Conservation (phyloP, 1,140 invertebrate genomes). For the Drosophila murphyi region DNA sequence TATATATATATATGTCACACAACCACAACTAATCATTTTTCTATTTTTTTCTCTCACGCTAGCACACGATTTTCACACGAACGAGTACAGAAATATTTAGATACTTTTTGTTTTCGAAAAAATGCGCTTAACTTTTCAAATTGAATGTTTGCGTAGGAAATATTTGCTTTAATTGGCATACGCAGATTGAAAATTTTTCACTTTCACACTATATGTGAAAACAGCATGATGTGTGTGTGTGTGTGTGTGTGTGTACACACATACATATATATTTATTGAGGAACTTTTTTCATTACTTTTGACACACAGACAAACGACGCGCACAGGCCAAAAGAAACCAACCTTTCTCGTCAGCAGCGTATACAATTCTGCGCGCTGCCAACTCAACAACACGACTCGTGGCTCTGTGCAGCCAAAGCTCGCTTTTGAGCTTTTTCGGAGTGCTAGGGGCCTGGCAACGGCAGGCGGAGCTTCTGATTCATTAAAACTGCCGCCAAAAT, state of each 20-base stretch:
- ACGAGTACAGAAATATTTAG: slow-evolving; percentile 56
- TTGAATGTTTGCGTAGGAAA: slow-evolving; percentile 1
- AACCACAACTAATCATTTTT: slow-evolving; percentile 33
- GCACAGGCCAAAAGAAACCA: slow-evolving; percentile 58
- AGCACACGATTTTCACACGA: slow-evolving; percentile 34
- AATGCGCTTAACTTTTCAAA: background rate
- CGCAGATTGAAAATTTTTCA: slow-evolving; percentile 70
- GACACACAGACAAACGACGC: slow-evolving; percentile 49
- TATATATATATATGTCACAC: slow-evolving; percentile 34
- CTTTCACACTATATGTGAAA: slow-evolving; percentile 54
- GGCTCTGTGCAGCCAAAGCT: slow-evolving; percentile 59
- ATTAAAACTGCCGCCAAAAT: slow-evolving; percentile 76
- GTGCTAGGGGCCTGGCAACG: slow-evolving; percentile 46
- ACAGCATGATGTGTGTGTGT: slow-evolving; percentile 29
- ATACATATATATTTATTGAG: slow-evolving; percentile 27
- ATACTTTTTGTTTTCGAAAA: background rate
- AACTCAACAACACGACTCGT: slow-evolving; percentile 38
- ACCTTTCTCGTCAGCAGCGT: slow-evolving; percentile 83
- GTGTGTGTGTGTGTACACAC: slow-evolving; percentile 1
- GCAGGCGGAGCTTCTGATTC: slow-evolving; percentile 44
- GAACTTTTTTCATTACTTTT: slow-evolving; percentile 48
- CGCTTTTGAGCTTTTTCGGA: slow-evolving; percentile 67
- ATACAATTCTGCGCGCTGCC: slow-evolving; percentile 78
- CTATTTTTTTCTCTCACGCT: slow-evolving; percentile 13
- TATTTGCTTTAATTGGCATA: slow-evolving; percentile 52